Conservation (phyloP, 2,113 vertebrate species). For the Tichodroma muraria region DNA sequence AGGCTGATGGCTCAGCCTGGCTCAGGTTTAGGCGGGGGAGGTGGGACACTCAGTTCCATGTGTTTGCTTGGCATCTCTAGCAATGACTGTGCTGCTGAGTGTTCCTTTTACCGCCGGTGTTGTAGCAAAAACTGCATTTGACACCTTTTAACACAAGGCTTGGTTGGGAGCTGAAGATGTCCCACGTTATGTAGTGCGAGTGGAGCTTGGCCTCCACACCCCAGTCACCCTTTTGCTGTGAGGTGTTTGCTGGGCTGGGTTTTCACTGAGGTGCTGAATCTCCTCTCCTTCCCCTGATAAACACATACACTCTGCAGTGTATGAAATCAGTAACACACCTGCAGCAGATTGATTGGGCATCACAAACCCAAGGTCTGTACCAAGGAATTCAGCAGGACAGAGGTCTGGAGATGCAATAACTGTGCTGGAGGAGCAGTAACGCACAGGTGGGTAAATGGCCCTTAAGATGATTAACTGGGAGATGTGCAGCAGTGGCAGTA, state of each 20-base stretch:
- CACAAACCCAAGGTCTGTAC: not conserved
- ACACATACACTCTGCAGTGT: not conserved
- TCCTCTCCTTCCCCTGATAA: not conserved
- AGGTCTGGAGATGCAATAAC: not conserved
- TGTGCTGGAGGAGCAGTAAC: not conserved
- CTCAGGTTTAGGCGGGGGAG: too few species aligned
- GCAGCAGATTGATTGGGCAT: not conserved
- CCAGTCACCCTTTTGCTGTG: fast-evolving
- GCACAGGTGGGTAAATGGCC: not conserved
- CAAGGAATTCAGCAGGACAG: not conserved
- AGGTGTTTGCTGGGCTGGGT: not conserved
- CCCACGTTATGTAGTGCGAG: too few species aligned
- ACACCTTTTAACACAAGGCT: not conserved
- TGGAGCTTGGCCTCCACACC: not conserved
- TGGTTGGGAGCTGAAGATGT: not conserved
- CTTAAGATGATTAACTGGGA: not conserved
- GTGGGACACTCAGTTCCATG: not conserved
- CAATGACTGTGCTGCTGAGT: not conserved
- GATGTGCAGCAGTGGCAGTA: not conserved
- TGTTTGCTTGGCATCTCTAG: not conserved
- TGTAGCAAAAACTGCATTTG: not conserved
- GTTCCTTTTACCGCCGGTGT: not conserved
- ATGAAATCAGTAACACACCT: not conserved
- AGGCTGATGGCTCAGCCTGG: not conserved
- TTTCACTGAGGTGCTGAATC: not conserved